Conservation (phyloP, 2,888 invertebrate species). For the Drosophila paramelanica region DNA sequence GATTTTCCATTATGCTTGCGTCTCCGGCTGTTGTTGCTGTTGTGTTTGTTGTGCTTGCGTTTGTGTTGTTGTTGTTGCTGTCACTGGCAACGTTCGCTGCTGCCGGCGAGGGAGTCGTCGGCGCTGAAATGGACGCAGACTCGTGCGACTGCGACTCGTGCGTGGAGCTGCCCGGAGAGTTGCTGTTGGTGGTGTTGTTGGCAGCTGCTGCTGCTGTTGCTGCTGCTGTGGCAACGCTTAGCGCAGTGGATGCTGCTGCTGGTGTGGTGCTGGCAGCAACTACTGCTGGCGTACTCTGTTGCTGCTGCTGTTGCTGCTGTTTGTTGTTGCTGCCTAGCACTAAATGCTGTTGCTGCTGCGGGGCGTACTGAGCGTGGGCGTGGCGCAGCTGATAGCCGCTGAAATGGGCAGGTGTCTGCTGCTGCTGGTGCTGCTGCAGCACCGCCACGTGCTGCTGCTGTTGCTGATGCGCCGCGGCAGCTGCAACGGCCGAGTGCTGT, state of each 20-base stretch:
- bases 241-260: conserved; percentile 34
- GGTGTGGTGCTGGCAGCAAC: conserved; percentile 44
- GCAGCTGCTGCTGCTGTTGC: conserved; percentile 46
- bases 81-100: conserved; percentile 69
- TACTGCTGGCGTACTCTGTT: conserved; percentile 48
- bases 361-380: conserved; percentile 72
- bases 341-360: conserved; percentile 67
- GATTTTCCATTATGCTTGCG: conserved; percentile 84
- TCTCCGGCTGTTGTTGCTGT: conserved; percentile 69
- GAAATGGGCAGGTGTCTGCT: conserved; percentile 77
- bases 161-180: conserved; percentile 69
- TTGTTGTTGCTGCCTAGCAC: conserved; percentile 57
- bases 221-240: conserved; percentile 50
- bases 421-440: conserved; percentile 78
- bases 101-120: conserved; percentile 78
- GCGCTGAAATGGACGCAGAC: conserved; percentile 72
- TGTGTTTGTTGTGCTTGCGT: conserved; percentile 64
- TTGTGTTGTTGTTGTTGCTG: conserved; percentile 75
- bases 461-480: conserved; percentile 83
- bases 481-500: conserved; percentile 75
- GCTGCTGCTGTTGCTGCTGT: conserved; percentile 56
- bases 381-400: conserved; percentile 79
- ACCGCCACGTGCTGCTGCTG: conserved; percentile 75
- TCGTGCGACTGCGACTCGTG: conserved; percentile 77
- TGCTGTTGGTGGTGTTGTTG: conserved; percentile 49